Percentiles rank a stretch among this genome's conserved stretches.
phyloP scores from a whole-genome alignment of 2,888 invertebrate species.

The Morpho achilles region DNA sequence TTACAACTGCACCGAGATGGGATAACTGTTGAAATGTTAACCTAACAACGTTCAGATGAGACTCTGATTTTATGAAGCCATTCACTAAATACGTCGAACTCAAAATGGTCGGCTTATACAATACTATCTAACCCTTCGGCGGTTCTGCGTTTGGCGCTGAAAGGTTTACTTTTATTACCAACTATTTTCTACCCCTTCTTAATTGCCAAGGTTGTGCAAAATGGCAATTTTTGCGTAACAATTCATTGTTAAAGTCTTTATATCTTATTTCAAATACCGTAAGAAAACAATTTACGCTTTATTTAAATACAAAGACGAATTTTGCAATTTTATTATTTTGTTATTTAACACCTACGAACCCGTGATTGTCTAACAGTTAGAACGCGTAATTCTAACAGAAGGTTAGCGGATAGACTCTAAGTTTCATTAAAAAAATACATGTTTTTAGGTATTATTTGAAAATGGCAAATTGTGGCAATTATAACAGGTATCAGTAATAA shows the following conservation, averaged over 20 bases:
- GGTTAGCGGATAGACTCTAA: no score
- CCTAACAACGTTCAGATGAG: conserved; percentile 44
- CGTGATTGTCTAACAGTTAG: no score
- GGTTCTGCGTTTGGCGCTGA: conserved; percentile 64
- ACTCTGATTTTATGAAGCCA: conserved; percentile 46
- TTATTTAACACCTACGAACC: no score
- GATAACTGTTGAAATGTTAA: conserved; percentile 42
- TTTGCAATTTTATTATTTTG: no score
- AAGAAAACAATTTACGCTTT: conserved; percentile 1
- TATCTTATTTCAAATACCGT: conserved; percentile 31
- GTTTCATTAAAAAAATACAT: no score
- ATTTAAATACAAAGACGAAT: no score
- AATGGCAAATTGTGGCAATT: no score
- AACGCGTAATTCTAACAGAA: no score
- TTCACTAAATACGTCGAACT: conserved; percentile 47
- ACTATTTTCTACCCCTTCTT: conserved; percentile 69
- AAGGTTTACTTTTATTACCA: conserved; percentile 74
- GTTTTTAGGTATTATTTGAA: no score
- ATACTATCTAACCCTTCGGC: conserved; percentile 65
- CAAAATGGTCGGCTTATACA: conserved; percentile 62
- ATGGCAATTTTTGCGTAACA: conserved; percentile 51
- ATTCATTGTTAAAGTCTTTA: conserved; percentile 45
- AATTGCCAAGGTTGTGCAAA: conserved; percentile 63
- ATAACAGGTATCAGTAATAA: no score
- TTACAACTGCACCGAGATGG: conserved; percentile 56